Percentiles rank a stretch among this genome's conserved stretches.
Evolutionary conservation across 1,140 invertebrate genomes (phyloP).

Genomic region (Nebria ingens): DNA sequence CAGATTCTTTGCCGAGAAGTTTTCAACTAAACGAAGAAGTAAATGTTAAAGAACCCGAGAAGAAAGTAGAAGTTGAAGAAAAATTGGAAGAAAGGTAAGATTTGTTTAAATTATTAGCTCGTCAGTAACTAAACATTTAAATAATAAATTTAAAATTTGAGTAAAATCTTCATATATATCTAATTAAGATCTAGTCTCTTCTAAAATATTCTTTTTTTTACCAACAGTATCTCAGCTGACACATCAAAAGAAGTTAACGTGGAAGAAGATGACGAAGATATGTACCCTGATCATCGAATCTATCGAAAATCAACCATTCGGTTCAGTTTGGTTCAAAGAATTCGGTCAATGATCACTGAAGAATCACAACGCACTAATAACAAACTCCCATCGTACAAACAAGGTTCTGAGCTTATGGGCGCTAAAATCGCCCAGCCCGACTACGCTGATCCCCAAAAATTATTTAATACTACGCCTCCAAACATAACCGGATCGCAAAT

Average conservation of each 20-base stretch:
- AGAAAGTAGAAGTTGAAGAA: constrained; percentile 36
- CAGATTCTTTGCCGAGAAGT: constrained; percentile 65
- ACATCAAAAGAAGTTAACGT: constrained; percentile 9
- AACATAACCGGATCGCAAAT: neutral
- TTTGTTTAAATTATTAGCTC: constrained; percentile 27
- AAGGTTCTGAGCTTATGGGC: constrained; percentile 70
- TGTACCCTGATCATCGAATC: constrained; percentile 31
- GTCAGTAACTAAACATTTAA: neutral
- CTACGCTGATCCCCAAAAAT: constrained; percentile 60
- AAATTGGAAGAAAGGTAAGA: constrained; percentile 44
- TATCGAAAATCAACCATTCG: constrained; percentile 36
- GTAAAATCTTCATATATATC: constrained; percentile 63
- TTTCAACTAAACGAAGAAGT: constrained; percentile 50
- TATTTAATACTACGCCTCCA: constrained; percentile 15
- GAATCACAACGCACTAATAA: constrained; percentile 41
- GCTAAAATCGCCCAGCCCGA: constrained; percentile 79
- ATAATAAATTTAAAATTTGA: neutral
- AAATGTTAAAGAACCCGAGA: constrained; percentile 32
- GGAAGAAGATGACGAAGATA: constrained; percentile 14
- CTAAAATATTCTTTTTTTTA: constrained; percentile 35
- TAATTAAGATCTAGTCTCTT: constrained; percentile 46
- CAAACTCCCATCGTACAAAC: constrained; percentile 49
- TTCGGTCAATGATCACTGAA: constrained; percentile 43
- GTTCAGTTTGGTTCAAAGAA: constrained; percentile 42
- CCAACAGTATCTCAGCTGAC: constrained; percentile 12